Percentiles rank a stretch among this genome's conserved stretches.
phyloP scores from a whole-genome alignment of 2,888 invertebrate species.

The Harpalus rufipes region DNA sequence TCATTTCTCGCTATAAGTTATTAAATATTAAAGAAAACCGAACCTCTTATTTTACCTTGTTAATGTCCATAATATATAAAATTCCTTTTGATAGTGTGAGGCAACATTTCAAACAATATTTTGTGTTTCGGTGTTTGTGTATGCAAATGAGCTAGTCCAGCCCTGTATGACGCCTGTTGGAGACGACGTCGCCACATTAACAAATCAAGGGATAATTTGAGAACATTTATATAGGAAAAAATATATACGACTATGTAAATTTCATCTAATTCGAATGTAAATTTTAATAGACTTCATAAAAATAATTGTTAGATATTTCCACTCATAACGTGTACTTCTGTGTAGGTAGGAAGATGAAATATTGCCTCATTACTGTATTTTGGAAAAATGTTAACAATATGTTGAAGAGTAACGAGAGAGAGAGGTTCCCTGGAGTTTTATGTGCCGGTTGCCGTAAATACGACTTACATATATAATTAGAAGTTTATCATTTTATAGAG shows the following conservation, averaged over 20 bases:
- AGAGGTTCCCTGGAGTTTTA: not conserved
- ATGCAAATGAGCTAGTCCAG: slow-evolving; percentile 12
- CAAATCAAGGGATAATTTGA: slow-evolving; percentile 58
- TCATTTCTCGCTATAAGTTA: too few relatives aligned
- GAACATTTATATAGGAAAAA: slow-evolving; percentile 58
- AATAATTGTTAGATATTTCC: slow-evolving; percentile 48
- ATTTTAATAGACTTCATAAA: slow-evolving; percentile 55
- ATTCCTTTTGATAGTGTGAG: not conserved
- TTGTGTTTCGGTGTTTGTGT: not conserved
- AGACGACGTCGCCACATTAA: slow-evolving; percentile 50
- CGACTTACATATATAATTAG: slow-evolving; percentile 14
- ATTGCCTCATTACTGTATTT: slow-evolving; percentile 25
- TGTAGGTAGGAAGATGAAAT: slow-evolving; percentile 33
- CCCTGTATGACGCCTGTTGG: slow-evolving; percentile 45
- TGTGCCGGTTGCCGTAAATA: not conserved
- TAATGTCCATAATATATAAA: not conserved
- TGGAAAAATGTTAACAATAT: slow-evolving; percentile 26
- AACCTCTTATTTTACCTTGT: not conserved
- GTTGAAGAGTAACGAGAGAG: not conserved
- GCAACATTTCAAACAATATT: not conserved
- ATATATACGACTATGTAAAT: slow-evolving; percentile 58
- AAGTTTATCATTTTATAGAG: slow-evolving; percentile 20
- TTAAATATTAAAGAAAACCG: too few relatives aligned
- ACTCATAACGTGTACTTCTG: slow-evolving; percentile 22
- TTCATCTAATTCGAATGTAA: slow-evolving; percentile 51